Evolutionary conservation across 1,140 invertebrate species (phyloP).

Genomic region (Drusus annulatus): DNA sequence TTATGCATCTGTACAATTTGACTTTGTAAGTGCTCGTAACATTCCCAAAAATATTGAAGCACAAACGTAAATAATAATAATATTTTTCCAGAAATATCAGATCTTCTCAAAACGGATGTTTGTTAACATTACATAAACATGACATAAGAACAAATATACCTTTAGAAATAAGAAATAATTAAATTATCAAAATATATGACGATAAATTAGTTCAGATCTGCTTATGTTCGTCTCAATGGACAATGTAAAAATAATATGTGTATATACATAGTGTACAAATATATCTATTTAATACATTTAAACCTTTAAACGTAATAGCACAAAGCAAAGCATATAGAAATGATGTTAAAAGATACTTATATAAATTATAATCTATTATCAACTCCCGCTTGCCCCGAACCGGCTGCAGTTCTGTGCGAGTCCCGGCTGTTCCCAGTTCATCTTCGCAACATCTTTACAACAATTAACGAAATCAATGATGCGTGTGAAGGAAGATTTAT

Average conservation of each 20-base stretch:
- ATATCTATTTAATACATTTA: slow-evolving; percentile 49
- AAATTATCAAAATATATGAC: slow-evolving; percentile 48
- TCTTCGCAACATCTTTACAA: slow-evolving; percentile 46
- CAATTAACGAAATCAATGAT: slow-evolving; percentile 55
- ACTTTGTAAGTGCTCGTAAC: slow-evolving; percentile 39
- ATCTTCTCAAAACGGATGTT: slow-evolving; percentile 40
- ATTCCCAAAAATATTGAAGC: slow-evolving; percentile 32
- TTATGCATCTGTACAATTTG: slow-evolving; percentile 34
- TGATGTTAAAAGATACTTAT: background rate
- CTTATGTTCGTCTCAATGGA: slow-evolving; percentile 49
- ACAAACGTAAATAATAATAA: background rate
- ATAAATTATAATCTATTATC: slow-evolving; percentile 9
- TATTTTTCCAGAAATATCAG: slow-evolving; percentile 7
- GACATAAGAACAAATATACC: slow-evolving; percentile 55
- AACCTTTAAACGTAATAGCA: slow-evolving; percentile 33
- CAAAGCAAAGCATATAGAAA: slow-evolving; percentile 46
- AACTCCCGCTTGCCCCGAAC: too few relatives aligned
- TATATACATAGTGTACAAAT: slow-evolving; percentile 60
- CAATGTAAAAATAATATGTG: slow-evolving; percentile 53
- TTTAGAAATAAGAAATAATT: slow-evolving; percentile 53
- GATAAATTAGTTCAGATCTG: slow-evolving; percentile 54
- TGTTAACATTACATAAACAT: slow-evolving; percentile 53
- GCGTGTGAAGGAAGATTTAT: slow-evolving; percentile 54
- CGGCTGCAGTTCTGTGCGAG: too few relatives aligned
- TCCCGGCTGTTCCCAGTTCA: background rate